A percentile compares a stretch with the other conserved stretches of the same genome.
Conservation (phyloP, 1,140 invertebrate genomes). For the Laupala kohalensis region DNA sequence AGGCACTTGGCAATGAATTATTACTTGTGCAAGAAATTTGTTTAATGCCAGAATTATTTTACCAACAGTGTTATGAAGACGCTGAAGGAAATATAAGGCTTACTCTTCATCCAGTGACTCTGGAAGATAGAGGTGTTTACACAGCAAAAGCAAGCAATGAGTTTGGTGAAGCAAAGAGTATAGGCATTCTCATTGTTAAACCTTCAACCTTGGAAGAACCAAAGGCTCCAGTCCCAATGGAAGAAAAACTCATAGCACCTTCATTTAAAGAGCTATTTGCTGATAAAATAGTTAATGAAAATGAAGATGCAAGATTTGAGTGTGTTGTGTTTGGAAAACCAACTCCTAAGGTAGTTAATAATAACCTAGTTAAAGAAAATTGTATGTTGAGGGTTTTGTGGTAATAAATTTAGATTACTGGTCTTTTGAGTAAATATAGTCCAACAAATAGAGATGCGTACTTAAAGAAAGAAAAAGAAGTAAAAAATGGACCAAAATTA, state of each 20-base stretch:
- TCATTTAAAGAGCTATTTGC: constrained; percentile 49
- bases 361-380: no score
- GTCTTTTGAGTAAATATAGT: no score
- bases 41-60: background rate
- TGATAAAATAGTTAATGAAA: constrained; percentile 35
- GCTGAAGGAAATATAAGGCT: constrained; percentile 41
- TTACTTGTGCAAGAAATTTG: no score
- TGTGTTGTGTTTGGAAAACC: constrained; percentile 57
- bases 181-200: constrained; percentile 61
- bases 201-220: constrained; percentile 24
- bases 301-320: constrained; percentile 51
- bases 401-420: no score
- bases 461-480: background rate
- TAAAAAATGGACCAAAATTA: background rate
- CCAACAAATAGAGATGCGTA: no score
- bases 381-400: no score
- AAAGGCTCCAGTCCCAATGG: constrained; percentile 30
- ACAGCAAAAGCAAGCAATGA: constrained; percentile 57
- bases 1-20: no score
- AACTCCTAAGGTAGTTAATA: constrained; percentile 54
- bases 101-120: constrained; percentile 38
- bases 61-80: constrained; percentile 28
- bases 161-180: constrained; percentile 65
- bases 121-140: constrained; percentile 60
- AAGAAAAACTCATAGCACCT: constrained; percentile 43